A percentile compares a stretch with the other conserved stretches of the same genome.
Evolutionary conservation across 2,797 vertebrate species (phyloP).

Genomic region (Notolabrus celidotus): DNA sequence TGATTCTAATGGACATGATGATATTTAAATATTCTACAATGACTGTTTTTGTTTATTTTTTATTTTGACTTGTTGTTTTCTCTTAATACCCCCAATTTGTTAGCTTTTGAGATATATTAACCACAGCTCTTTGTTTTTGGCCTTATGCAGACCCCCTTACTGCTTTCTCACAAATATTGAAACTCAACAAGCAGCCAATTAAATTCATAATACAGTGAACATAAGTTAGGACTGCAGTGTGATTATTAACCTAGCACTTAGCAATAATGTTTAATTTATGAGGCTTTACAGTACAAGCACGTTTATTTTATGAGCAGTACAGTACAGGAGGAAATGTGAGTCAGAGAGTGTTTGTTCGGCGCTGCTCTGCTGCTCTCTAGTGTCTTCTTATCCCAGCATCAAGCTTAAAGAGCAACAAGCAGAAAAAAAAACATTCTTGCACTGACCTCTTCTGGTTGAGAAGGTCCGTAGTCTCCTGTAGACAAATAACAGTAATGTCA

Average conservation of each 20-base stretch:
- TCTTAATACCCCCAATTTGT: neutral
- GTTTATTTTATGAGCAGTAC: neutral
- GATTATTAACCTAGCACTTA: neutral
- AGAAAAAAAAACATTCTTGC: constrained; percentile 28
- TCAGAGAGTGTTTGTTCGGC: neutral
- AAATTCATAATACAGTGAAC: neutral
- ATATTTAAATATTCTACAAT: neutral
- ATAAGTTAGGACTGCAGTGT: neutral
- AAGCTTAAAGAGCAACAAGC: neutral
- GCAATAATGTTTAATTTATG: neutral
- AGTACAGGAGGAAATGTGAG: neutral
- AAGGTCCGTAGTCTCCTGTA: neutral
- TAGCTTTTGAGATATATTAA: neutral
- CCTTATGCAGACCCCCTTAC: neutral
- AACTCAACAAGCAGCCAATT: neutral
- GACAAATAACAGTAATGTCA: neutral
- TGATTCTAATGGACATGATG: too few species aligned
- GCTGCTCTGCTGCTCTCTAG: constrained; percentile 61
- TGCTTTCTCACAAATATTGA: constrained; percentile 11
- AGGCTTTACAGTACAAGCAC: neutral
- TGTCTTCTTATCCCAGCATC: constrained; percentile 17
- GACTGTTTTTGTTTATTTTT: neutral
- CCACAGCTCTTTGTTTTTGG: neutral
- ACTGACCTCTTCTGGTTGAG: constrained; percentile 46
- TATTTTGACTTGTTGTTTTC: too few species aligned